These are phyloP conservation scores for Tychaedon coryphoeus DNA, from an alignment of 2,113 vertebrate genomes.

Conservation along the genomic window DNA sequence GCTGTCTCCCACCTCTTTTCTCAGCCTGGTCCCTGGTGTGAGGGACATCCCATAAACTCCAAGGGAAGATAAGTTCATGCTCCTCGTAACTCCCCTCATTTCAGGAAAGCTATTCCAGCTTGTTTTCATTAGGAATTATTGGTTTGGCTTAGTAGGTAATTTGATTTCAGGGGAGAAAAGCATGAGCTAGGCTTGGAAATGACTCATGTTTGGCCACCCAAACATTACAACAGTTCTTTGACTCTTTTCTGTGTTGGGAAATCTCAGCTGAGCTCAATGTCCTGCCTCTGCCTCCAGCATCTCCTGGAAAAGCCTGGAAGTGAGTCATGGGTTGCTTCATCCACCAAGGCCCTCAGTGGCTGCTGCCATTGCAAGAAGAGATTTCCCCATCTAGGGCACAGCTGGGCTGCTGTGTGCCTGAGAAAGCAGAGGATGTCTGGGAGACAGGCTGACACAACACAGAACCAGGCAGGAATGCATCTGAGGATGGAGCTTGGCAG, in stretches of 20 bases:
- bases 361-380: not conserved
- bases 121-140: not conserved
- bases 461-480: not conserved
- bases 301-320: not conserved
- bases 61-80: not conserved
- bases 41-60: not conserved
- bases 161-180: not conserved
- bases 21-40: conserved; percentile 55
- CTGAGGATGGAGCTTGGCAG: not conserved
- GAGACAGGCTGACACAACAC: not conserved
- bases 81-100: not conserved
- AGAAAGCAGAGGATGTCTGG: not conserved
- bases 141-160: not conserved
- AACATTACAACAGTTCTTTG: not conserved
- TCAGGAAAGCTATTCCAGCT: not conserved
- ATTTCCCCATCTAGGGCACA: not conserved
- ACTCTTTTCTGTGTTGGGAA: not conserved
- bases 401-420: not conserved
- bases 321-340: not conserved
- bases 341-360: not conserved
- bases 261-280: not conserved
- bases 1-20: conserved; percentile 59
- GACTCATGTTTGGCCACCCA: not conserved
- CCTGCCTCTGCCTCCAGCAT: not conserved
- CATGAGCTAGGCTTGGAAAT: not conserved